Base-by-base conservation (phyloP, 2,888 invertebrate species). In the Drosophila ezoana region DNA sequence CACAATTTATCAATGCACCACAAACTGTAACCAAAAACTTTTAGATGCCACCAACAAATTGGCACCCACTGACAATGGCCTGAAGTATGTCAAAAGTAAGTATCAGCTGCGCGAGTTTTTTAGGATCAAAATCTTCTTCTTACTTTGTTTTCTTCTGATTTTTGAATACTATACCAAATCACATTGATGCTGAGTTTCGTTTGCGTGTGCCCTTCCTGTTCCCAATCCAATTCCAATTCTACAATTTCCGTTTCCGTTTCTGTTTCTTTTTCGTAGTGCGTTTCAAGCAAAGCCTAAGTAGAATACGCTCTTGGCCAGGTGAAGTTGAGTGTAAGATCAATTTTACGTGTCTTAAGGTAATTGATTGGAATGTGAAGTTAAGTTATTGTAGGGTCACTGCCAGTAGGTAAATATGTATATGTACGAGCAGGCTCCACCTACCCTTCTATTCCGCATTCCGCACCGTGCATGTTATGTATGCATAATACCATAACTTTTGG, bases 51-150 rank as follows among this genome's bases (percentile, higher is more conserved):
- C 72, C 73, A 82, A 81, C 47, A 78, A 70, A 33, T 45, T 79
- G 71, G 71, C 66, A 60, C 72, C 78, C 61, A 68, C 76, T 38
- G 90, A 81, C 35, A 91, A 85, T 71, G 85, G 85, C 60, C 72
- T 90, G 58, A 91, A 91, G 73, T 57, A 88, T 68, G 82, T 86
- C 16, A 92, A 92, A 90, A 82, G 92, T 92, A 91, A 92, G 92
- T 91, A 90, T 81, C 72, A 81, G 71, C 79, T n/a, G 41, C 20
- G 10, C 14, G 9, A 35, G 43, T 11, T 16, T 14, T n/a, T 13
- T 11, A 16, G 37, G 37, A 20, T 35, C 35, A 10, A 11, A 20
- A 11, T 10, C n/a, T n/a, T 37, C 49, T 37, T 23, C 5, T 14
- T 11, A n/a, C 2, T 33, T 33, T 33, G 9, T 33, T 33, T 11